These are phyloP conservation scores for Seira sanloemensis DNA, from an alignment of 2,888 invertebrate genomes.

Conservation along the genomic window DNA sequence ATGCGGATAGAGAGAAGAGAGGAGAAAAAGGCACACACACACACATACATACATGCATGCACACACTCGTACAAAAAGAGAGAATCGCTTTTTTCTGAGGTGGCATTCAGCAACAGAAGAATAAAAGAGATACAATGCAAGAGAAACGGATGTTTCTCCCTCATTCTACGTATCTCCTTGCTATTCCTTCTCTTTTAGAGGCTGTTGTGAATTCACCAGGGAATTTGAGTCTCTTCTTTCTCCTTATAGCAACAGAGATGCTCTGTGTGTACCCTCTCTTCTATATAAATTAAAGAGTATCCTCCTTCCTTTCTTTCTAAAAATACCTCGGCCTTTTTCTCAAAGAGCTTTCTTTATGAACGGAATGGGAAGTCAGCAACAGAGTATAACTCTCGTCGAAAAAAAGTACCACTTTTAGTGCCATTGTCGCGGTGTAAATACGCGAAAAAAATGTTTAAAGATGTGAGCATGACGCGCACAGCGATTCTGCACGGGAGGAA, in stretches of 20 bases:
- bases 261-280: constrained; percentile 15
- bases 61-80: too few species aligned
- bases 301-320: neutral
- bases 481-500: constrained; percentile 5
- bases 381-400: neutral
- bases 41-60: too few species aligned
- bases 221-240: constrained; percentile 34
- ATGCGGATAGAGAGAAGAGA: neutral
- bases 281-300: constrained; percentile 54
- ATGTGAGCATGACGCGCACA: constrained; percentile 19
- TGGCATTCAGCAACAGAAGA: constrained; percentile 1
- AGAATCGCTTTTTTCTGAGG: neutral
- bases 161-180: neutral
- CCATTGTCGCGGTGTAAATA: constrained; percentile 24
- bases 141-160: constrained; percentile 4
- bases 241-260: neutral
- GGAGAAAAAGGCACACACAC: neutral
- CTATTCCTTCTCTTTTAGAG: constrained; percentile 23
- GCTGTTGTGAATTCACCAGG: constrained; percentile 53
- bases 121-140: constrained; percentile 1
- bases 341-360: neutral
- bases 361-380: constrained; percentile 4
- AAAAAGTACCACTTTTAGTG: neutral
- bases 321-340: neutral
- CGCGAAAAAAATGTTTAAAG: constrained; percentile 18